phyloP scores from a whole-genome alignment of 2,888 invertebrate genomes.

The Lottia gigantea region DNA sequence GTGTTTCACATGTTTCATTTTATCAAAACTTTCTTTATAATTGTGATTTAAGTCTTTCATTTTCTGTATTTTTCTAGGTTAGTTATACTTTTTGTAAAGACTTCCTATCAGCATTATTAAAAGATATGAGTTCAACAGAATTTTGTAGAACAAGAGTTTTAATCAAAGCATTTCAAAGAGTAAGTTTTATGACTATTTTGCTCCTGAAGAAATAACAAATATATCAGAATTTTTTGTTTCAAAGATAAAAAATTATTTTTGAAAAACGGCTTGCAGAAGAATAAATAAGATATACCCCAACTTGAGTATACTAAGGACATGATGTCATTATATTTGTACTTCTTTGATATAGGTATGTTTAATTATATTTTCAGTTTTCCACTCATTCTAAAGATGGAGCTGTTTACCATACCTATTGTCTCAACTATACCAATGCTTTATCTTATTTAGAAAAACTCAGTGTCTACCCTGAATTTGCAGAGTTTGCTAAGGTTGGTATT shows the following conservation, averaged over 20 bases:
- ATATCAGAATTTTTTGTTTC: too few relatives aligned
- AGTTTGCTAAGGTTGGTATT: conserved; percentile 73
- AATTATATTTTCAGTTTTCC: conserved; percentile 56
- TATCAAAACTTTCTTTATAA: too few relatives aligned
- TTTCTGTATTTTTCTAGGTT: conserved; percentile 64
- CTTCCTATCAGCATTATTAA: conserved; percentile 71
- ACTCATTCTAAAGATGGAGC: conserved; percentile 66
- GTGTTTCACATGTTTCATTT: too few relatives aligned
- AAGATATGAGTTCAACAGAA: conserved; percentile 68
- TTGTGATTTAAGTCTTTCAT: too few relatives aligned
- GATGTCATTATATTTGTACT: too few relatives aligned
- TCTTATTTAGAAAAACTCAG: conserved; percentile 74
- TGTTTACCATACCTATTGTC: conserved; percentile 76
- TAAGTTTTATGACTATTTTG: conserved; percentile 41
- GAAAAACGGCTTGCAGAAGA: too few relatives aligned
- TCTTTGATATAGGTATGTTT: too few relatives aligned
- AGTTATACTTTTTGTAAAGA: conserved; percentile 74
- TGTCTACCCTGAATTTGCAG: conserved; percentile 73
- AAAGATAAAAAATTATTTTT: too few relatives aligned
- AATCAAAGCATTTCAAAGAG: conserved; percentile 73
- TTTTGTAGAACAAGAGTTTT: conserved; percentile 72
- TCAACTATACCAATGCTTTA: conserved; percentile 75
- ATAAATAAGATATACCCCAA: too few relatives aligned
- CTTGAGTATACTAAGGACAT: too few relatives aligned
- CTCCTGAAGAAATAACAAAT: too few relatives aligned